Conservation (phyloP, 2,888 invertebrate species). For the Andrena haemorrhoa region DNA sequence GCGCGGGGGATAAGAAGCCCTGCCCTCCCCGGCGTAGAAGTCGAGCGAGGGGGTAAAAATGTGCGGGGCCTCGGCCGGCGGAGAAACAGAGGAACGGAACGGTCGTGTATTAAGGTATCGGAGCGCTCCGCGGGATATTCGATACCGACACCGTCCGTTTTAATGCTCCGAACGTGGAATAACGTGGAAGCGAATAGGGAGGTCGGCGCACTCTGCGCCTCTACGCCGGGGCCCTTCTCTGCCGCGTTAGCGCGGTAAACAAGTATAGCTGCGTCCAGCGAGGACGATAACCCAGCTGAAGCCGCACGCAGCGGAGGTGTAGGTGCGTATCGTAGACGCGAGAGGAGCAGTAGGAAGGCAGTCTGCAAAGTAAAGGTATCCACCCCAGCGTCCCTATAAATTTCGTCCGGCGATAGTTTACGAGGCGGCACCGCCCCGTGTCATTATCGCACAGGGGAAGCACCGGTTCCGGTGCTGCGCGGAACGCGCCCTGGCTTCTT, state of each 20-base stretch:
- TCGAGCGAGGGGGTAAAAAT: background rate
- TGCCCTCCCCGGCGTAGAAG: background rate
- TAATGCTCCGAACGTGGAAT: constrained; percentile 35
- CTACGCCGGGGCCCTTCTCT: background rate
- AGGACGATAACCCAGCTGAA: constrained; percentile 60
- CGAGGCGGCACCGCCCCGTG: constrained; percentile 82
- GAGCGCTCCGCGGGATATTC: constrained; percentile 38
- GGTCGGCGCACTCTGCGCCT: constrained; percentile 24
- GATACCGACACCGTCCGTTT: constrained; percentile 28
- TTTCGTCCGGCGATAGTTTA: constrained; percentile 81
- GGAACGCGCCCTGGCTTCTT: constrained; percentile 11
- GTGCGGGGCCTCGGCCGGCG: background rate
- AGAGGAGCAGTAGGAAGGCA: constrained; percentile 44
- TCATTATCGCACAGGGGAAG: constrained; percentile 79
- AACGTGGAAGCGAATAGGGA: constrained; percentile 26
- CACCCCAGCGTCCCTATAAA: constrained; percentile 78
- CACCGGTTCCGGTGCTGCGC: constrained; percentile 55
- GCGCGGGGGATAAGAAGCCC: background rate
- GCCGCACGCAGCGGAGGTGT: constrained; percentile 59
- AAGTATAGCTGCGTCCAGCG: constrained; percentile 30
- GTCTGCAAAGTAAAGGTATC: constrained; percentile 63
- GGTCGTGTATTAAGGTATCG: constrained; percentile 37
- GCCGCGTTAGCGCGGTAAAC: constrained; percentile 24
- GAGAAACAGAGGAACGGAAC: constrained; percentile 31
- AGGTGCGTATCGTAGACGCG: constrained; percentile 61